Conservation (phyloP, 2,888 invertebrate genomes). For the Carabus problematicus region DNA sequence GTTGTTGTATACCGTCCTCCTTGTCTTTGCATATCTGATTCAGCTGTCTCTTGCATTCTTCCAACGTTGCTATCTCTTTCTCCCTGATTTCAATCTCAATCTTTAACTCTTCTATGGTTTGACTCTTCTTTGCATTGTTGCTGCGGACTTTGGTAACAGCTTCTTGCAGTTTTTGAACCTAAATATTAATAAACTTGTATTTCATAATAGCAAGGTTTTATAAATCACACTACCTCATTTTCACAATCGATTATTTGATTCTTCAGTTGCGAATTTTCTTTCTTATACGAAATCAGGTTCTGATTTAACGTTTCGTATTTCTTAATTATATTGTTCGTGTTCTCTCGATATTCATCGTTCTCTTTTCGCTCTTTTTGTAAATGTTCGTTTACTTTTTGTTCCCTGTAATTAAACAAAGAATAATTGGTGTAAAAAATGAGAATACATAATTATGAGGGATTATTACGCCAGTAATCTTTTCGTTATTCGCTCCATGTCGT, state of each 20-base stretch:
- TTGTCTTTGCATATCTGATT: conserved; percentile 9
- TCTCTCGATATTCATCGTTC: conserved; percentile 49
- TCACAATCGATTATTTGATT: conserved; percentile 40
- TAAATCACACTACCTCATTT: conserved; percentile 37
- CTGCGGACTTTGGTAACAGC: conserved; percentile 11
- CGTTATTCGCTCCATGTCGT: conserved; percentile 48
- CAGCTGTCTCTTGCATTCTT: conserved; percentile 13
- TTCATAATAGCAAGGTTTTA: background rate
- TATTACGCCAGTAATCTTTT: conserved; percentile 48
- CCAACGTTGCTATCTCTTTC: conserved; percentile 18
- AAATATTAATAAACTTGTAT: conserved; percentile 1
- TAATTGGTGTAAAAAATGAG: too few relatives aligned
- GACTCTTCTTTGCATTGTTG: conserved; percentile 3
- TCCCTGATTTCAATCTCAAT: conserved; percentile 15
- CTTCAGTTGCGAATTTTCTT: conserved; percentile 45
- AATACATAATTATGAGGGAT: conserved; percentile 43
- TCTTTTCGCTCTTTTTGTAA: conserved; percentile 47
- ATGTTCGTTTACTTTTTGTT: conserved; percentile 49
- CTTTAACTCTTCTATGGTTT: conserved; percentile 12
- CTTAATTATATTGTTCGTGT: conserved; percentile 46
- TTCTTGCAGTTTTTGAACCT: conserved; percentile 27
- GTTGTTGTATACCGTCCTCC: conserved; percentile 15
- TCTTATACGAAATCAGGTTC: conserved; percentile 47
- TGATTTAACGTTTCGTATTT: conserved; percentile 48
- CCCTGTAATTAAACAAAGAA: conserved; percentile 45